Evolutionary conservation across 2,888 invertebrate species (phyloP).

Genomic region (Andrena chrysosceles): DNA sequence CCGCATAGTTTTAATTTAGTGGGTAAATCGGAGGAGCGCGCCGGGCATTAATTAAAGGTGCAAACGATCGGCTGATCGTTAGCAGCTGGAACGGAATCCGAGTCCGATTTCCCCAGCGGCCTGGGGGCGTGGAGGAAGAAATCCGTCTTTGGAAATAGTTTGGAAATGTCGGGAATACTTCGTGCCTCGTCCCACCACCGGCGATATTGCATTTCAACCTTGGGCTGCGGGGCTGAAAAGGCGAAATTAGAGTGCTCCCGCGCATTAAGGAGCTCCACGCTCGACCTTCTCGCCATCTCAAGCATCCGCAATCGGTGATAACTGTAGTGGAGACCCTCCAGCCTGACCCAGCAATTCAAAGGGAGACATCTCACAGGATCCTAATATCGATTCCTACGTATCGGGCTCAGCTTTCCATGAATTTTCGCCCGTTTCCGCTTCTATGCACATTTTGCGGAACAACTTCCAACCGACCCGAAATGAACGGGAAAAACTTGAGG

Average conservation of each 20-base stretch:
- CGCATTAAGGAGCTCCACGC: slow-evolving; percentile 57
- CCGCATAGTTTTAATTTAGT: slow-evolving; percentile 19
- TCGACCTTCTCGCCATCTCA: slow-evolving; percentile 45
- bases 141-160: slow-evolving; percentile 73
- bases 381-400: slow-evolving; percentile 26
- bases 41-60: slow-evolving; percentile 41
- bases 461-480: not conserved
- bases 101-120: slow-evolving; percentile 17
- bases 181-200: slow-evolving; percentile 55
- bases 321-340: slow-evolving; percentile 46
- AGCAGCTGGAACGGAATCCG: slow-evolving; percentile 38
- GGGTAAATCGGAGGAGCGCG: slow-evolving; percentile 17
- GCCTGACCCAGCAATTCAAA: slow-evolving; percentile 29
- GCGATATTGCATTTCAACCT: slow-evolving; percentile 75
- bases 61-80: slow-evolving; percentile 38
- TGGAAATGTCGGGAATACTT: slow-evolving; percentile 75
- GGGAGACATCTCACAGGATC: not conserved
- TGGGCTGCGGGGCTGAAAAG: slow-evolving; percentile 53
- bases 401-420: not conserved
- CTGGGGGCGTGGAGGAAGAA: slow-evolving; percentile 26
- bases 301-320: slow-evolving; percentile 66
- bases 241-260: slow-evolving; percentile 67
- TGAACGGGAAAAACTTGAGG: not conserved
- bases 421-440: not conserved
- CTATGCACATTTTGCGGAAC: not conserved